Base-by-base conservation (phyloP, 2,113 vertebrate species). In the Cricetomys ansorgei region DNA sequence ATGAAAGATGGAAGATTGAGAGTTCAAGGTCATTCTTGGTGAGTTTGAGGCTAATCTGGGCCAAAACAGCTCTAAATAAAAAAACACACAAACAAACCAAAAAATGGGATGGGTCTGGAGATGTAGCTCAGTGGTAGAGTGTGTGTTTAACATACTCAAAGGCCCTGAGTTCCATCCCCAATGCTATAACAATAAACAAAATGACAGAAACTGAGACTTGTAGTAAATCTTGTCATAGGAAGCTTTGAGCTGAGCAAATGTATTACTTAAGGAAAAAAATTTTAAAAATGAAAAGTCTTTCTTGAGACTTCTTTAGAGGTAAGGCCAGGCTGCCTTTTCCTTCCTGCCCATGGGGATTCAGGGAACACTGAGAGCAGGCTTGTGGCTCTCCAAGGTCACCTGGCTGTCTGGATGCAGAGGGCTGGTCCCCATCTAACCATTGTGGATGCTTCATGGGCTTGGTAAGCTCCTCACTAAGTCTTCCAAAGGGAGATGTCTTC, bases 391-490 rank as follows among this genome's bases (percentile, higher is more conserved):
- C 37, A 31, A 23, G 50, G 59, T 64, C 86, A 7, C 53, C 9
- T 0, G 70, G 23, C 21, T 6, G 7, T 53, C 48, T 34, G 16
- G 43, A 43, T 40, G 45, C 31, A 17, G 25, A 48, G 1, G 37
- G 25, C 19, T 69, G 0, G 37, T 6, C 34, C 16, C 29, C 29
- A 7, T 37, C 57, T 53, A 12, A 6, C 25, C 8, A 3, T 0
- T 57, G 19, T 3, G 31, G n/a, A 1, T 0, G 0, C 57, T 48
- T 50, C 19, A 6, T 8, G 5, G 50, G 23, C 77, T 53, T 55
- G 9, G 85, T 4, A 5, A 29, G 31, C 31, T 12, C 57, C n/a
- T 65, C 45, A 1, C 16, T 7, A 43, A 11, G 2, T 59, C 48
- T 65, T 94, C 55, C 73, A 59, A 5, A 55, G 55, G 40, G 7